Evolutionary conservation across 1,140 invertebrate genomes (phyloP).

Genomic region (Eumeta japonica): DNA sequence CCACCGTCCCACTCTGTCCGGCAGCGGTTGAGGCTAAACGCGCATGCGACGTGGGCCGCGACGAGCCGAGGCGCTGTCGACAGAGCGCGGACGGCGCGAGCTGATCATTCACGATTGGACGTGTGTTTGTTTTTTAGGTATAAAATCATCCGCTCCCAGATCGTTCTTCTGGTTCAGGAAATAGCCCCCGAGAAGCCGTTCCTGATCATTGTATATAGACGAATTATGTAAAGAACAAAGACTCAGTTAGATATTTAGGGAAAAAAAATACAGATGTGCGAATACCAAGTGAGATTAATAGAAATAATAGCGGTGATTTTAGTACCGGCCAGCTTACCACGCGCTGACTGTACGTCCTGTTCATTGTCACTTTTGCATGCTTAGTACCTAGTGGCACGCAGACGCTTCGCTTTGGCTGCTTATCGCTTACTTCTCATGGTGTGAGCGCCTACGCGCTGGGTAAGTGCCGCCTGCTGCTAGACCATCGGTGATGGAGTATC

Average conservation of each 20-base stretch:
- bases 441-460: too few species aligned
- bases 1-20: too few species aligned
- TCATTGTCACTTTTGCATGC: constrained; percentile 43
- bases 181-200: constrained; percentile 45
- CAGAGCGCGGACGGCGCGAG: too few species aligned
- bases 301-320: constrained; percentile 52
- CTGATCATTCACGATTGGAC: too few species aligned
- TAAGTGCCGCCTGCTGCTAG: too few species aligned
- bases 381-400: too few species aligned
- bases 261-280: constrained; percentile 24
- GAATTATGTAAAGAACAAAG: constrained; percentile 51
- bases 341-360: constrained; percentile 43
- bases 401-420: constrained; percentile 13
- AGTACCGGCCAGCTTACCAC: constrained; percentile 45
- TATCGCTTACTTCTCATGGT: too few species aligned
- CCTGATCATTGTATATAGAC: constrained; percentile 51
- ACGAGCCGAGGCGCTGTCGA: too few species aligned
- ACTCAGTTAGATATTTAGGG: constrained; percentile 52
- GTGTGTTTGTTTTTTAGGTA: constrained; percentile 38
- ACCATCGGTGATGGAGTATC: too few species aligned
- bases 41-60: too few species aligned
- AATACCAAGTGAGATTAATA: constrained; percentile 58
- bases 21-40: too few species aligned
- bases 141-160: constrained; percentile 55
- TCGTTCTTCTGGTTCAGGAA: constrained; percentile 58